Evolutionary conservation across 2,888 invertebrate species (phyloP), one percentile per base, ranked within the genome.

Genomic region (Amorpha juglandis): DNA sequence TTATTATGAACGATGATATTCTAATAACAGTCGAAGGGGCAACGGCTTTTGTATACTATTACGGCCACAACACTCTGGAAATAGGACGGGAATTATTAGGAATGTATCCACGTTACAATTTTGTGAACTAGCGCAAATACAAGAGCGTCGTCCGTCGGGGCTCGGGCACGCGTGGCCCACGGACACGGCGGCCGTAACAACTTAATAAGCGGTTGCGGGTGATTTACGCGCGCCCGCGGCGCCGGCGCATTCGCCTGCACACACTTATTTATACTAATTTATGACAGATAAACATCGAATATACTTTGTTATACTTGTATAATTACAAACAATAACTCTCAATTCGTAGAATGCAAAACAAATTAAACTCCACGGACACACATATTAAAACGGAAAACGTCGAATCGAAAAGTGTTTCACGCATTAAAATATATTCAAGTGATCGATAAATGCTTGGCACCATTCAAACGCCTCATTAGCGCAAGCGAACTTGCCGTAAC

Each of bases 151-250:
- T 12, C 11, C 11, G 35, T 35, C 58, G 58, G 14, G 7, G 48
- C 7, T 78, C 76, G 78, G 71, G 80, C 86, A 84, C 90, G 93
- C 92, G 92, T 92, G 90, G 91, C 90, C 87, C 78, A 77, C 83
- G 81, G 84, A 87, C 87, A 88, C 86, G 90, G 87, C 89, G 84
- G 86, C 80, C 88, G 77, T 88, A 91, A 93, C 93, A 91, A 91
- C 93, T 90, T 93, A 93, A 93, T 93, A 93, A 91, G 92, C 86
- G 87, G 91, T 87, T 91, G 87, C 74, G 81, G 77, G 88, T 92
- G 92, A 93, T 93, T 92, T 92, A 93, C 92, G 89, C 86, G 78
- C 78, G 90, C 93, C 86, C 80, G 87, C 88, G 91, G 92, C 92
- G 91, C 92, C 92, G 90, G 90, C 90, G 89, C 91, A 87, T 71